A percentile compares a stretch with the other conserved stretches of the same genome.
Conservation (phyloP, 2,888 invertebrate genomes). For the Drosophila nigricruria region DNA sequence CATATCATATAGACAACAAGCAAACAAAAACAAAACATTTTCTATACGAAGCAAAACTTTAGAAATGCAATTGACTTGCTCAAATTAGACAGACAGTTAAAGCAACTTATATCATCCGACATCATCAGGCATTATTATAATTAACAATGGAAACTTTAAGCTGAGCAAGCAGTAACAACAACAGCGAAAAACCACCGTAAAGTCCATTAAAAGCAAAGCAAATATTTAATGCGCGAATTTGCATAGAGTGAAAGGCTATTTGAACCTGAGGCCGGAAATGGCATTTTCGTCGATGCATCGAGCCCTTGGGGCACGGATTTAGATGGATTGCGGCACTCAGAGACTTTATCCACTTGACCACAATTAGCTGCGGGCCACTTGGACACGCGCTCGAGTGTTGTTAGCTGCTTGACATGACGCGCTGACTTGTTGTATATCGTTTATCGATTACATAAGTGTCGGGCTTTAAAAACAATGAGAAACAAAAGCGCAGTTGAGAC, state of each 20-base stretch:
- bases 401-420: slow-evolving; percentile 40
- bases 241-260: slow-evolving; percentile 62
- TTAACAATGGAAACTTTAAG: slow-evolving; percentile 39
- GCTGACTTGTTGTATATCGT: slow-evolving; percentile 43
- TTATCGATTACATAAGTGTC: slow-evolving; percentile 49
- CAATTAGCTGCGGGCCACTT: slow-evolving; percentile 62
- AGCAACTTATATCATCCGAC: slow-evolving; percentile 16
- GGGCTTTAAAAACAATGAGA: slow-evolving; percentile 2
- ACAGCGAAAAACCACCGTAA: slow-evolving; percentile 2
- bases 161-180: slow-evolving; percentile 3
- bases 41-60: neutral
- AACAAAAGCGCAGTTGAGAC: slow-evolving; percentile 61
- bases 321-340: neutral
- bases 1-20: too few relatives aligned
- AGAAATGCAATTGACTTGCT: slow-evolving; percentile 8
- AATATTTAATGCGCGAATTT: slow-evolving; percentile 38
- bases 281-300: slow-evolving; percentile 27
- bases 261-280: slow-evolving; percentile 57
- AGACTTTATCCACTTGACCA: slow-evolving; percentile 38
- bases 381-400: slow-evolving; percentile 50
- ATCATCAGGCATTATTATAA: slow-evolving; percentile 38
- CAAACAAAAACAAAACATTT: neutral
- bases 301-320: slow-evolving; percentile 14
- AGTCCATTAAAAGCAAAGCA: slow-evolving; percentile 19
- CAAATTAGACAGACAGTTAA: neutral